Conservation (phyloP, 2,888 invertebrate species). For the Eucriotettix oculatus region DNA sequence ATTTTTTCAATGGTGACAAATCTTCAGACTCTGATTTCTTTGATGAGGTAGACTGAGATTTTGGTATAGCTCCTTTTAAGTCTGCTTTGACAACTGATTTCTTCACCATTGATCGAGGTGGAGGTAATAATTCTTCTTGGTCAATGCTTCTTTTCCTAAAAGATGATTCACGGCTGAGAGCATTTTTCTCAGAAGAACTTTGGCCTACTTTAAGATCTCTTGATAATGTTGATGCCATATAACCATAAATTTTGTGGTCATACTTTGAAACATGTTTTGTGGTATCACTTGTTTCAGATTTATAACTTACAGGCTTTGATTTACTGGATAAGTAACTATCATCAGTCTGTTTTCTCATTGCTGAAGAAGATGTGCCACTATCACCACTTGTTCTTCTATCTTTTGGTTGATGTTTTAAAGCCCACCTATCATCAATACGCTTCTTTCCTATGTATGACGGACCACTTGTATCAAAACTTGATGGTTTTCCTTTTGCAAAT, state of each 20-base stretch:
- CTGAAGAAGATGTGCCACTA: not conserved
- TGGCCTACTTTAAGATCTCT: constrained; percentile 34
- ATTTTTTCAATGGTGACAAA: not conserved
- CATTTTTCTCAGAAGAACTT: constrained; percentile 6
- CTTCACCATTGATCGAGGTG: not conserved
- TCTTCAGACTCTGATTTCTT: constrained; percentile 1
- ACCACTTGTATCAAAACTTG: not conserved
- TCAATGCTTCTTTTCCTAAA: constrained; percentile 6
- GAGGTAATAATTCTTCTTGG: not conserved
- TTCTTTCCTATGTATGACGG: not conserved
- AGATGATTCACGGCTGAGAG: constrained; percentile 8
- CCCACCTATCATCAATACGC: constrained; percentile 10
- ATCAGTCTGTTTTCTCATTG: not conserved
- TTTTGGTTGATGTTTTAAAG: not conserved
- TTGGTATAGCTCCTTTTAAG: constrained; percentile 9
- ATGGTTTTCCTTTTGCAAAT: too few species aligned
- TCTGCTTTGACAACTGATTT: constrained; percentile 2
- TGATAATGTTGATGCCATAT: constrained; percentile 42
- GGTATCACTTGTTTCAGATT: not conserved
- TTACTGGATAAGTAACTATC: not conserved
- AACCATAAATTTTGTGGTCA: constrained; percentile 21
- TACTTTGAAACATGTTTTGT: not conserved
- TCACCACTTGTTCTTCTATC: not conserved
- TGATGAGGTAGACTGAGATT: not conserved
- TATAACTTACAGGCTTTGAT: not conserved